A percentile compares a stretch with the other conserved stretches of the same genome.
phyloP scores from a whole-genome alignment of 92 coral and sea anemone genomes.

The Desmophyllum pertusum region DNA sequence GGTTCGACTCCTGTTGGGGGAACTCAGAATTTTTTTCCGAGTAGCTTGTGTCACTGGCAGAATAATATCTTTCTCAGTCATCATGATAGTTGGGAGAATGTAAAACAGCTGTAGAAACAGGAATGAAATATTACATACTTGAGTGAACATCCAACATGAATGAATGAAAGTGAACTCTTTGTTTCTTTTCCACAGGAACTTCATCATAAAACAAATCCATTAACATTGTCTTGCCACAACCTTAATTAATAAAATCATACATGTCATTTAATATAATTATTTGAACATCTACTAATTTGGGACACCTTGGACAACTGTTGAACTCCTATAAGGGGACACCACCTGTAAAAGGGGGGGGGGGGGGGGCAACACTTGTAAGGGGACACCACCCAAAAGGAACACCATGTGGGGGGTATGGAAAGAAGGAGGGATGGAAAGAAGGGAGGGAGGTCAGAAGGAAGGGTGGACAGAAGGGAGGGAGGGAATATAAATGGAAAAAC shows the following conservation, averaged over 20 bases:
- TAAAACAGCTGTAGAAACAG: neutral
- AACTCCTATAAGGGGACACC: neutral
- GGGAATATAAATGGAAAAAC: too few relatives aligned
- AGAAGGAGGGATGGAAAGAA: too few relatives aligned
- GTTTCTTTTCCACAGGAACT: conserved; percentile 84
- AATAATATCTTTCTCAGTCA: too few relatives aligned
- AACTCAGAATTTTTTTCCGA: too few relatives aligned
- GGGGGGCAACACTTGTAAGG: neutral
- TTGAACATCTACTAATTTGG: too few relatives aligned
- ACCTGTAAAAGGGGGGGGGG: neutral
- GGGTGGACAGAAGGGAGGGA: neutral
- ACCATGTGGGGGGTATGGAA: neutral
- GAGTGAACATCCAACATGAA: conserved; percentile 98
- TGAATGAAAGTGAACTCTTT: conserved; percentile 95
- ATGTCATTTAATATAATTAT: too few relatives aligned
- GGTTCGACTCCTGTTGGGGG: too few relatives aligned
- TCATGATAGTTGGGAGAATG: too few relatives aligned
- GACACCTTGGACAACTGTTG: too few relatives aligned
- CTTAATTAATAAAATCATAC: conserved; percentile 39
- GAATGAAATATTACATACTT: conserved; percentile 63
- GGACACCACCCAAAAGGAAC: too few relatives aligned
- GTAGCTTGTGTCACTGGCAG: too few relatives aligned
- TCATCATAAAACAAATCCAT: conserved; percentile 93
- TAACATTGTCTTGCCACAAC: conserved; percentile 98
- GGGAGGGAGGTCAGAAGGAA: too few relatives aligned